Percentiles rank a stretch among this genome's conserved stretches.
Conservation (phyloP, 2,113 vertebrate genomes). For the Xenopus laevis region DNA sequence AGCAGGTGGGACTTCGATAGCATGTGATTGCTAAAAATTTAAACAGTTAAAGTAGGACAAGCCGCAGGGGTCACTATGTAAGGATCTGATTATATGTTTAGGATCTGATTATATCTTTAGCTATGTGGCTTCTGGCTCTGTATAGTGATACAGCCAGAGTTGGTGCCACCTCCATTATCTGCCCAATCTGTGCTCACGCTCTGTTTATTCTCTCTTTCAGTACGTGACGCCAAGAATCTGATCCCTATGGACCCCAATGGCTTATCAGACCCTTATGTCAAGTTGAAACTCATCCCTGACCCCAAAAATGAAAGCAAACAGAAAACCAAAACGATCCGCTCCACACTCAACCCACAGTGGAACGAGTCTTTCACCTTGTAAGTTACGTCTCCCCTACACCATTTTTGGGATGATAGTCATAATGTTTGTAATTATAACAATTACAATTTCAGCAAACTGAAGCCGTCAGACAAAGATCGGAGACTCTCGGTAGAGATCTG, state of each 20-base stretch:
- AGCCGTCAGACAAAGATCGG: conserved; percentile 87
- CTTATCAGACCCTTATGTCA: conserved; percentile 92
- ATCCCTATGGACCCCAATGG: conserved; percentile 99
- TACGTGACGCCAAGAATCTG: conserved; percentile 89
- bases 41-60: too few relatives aligned
- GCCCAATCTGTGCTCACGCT: too few relatives aligned
- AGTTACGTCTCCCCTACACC: conserved; percentile 54
- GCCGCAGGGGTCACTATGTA: too few relatives aligned
- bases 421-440: too few relatives aligned
- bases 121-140: too few relatives aligned
- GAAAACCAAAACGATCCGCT: conserved; percentile 94
- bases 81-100: too few relatives aligned
- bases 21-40: too few relatives aligned
- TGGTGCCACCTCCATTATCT: too few relatives aligned
- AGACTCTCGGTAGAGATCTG: conserved; percentile 90
- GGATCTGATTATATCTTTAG: too few relatives aligned
- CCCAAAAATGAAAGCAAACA: conserved; percentile 96
- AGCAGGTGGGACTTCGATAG: too few relatives aligned
- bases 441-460: conserved; percentile 96
- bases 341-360: conserved; percentile 91
- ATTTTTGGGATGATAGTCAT: too few relatives aligned
- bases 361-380: conserved; percentile 91
- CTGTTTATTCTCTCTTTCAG: conserved; percentile 58
- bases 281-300: conserved; percentile 94
- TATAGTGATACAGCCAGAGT: too few relatives aligned